phyloP scores from a whole-genome alignment of 2,797 vertebrate genomes.

The Ctenopoma kingsleyae region DNA sequence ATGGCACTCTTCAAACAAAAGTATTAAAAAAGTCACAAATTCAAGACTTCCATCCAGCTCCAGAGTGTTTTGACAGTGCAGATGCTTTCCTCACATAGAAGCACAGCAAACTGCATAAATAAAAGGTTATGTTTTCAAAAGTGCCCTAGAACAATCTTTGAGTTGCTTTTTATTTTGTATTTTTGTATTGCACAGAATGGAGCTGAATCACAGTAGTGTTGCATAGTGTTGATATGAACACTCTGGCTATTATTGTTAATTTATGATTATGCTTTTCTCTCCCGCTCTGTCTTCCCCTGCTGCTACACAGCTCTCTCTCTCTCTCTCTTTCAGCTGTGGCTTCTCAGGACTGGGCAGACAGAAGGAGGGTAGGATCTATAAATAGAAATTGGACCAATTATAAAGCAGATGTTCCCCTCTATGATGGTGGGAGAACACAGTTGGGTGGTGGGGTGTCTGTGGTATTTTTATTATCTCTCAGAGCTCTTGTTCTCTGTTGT shows the following conservation, averaged over 20 bases:
- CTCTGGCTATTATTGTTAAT: conserved; percentile 54
- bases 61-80: conserved; percentile 17
- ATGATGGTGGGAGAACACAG: conserved; percentile 66
- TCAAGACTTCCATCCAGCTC: conserved; percentile 35
- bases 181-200: conserved; percentile 9
- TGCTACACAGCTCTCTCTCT: conserved; percentile 38
- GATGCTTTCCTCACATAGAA: conserved; percentile 1
- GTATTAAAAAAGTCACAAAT: conserved; percentile 40
- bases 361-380: conserved; percentile 81
- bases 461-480: conserved; percentile 56
- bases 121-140: conserved; percentile 20
- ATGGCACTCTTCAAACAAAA: conserved; percentile 34
- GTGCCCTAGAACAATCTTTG: conserved; percentile 10
- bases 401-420: conserved; percentile 79
- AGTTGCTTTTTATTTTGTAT: conserved; percentile 33
- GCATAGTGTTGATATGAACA: conserved; percentile 35
- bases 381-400: conserved; percentile 85
- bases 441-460: conserved; percentile 47
- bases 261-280: conserved; percentile 65
- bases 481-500: conserved; percentile 50
- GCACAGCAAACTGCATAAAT: conserved; percentile 5
- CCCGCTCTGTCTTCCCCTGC: conserved; percentile 32
- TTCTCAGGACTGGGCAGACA: conserved; percentile 72
- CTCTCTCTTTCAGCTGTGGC: conserved; percentile 61
- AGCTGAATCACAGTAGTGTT: conserved; percentile 36